A percentile compares a stretch with the other conserved stretches of the same genome.
Conservation (phyloP, 2,888 invertebrate genomes). For the Phasia obesa region DNA sequence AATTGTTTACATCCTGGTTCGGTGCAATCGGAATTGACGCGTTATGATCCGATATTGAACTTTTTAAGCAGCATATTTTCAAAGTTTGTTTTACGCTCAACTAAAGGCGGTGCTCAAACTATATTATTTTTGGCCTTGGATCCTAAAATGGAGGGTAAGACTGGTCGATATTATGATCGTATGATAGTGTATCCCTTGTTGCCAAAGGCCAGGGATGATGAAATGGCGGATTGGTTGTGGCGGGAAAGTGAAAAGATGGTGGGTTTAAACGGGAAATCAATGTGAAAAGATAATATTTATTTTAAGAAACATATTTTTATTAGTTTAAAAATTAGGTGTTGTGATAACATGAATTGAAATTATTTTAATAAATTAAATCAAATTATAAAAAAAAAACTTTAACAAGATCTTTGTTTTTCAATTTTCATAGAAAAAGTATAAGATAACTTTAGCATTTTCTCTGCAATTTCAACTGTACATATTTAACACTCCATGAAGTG, state of each 20-base stretch:
- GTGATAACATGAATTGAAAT: too few relatives aligned
- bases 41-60: slow-evolving; percentile 78
- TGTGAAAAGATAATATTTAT: not conserved
- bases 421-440: too few relatives aligned
- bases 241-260: slow-evolving; percentile 60
- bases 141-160: slow-evolving; percentile 42
- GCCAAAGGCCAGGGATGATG: slow-evolving; percentile 50
- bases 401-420: too few relatives aligned
- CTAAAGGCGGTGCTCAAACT: slow-evolving; percentile 61
- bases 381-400: too few relatives aligned
- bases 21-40: slow-evolving; percentile 88
- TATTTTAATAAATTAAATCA: too few relatives aligned
- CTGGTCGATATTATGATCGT: slow-evolving; percentile 58
- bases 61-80: slow-evolving; percentile 12
- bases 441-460: too few relatives aligned
- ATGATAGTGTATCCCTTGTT: slow-evolving; percentile 38
- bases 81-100: slow-evolving; percentile 30
- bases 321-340: not conserved
- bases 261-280: slow-evolving; percentile 21
- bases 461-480: too few relatives aligned
- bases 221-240: slow-evolving; percentile 68
- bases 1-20: slow-evolving; percentile 90
- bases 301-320: too few relatives aligned
- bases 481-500: too few relatives aligned
- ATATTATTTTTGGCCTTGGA: slow-evolving; percentile 59